Conservation (phyloP, 1,140 invertebrate genomes). For the Pseudomyrmex flavicornis region DNA sequence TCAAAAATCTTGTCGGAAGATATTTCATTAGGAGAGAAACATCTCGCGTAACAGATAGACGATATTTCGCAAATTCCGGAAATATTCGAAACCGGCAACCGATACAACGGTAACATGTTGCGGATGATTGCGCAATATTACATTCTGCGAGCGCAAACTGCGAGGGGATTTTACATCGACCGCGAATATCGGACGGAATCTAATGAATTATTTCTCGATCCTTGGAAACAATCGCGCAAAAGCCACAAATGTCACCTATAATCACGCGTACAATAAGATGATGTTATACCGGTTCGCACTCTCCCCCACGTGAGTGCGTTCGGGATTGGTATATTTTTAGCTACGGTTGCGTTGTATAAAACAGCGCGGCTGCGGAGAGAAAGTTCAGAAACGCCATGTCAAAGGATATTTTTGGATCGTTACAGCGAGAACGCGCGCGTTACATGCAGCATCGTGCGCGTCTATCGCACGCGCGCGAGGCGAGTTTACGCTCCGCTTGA, state of each 20-base stretch:
- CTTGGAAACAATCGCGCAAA: neutral
- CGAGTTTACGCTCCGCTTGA: slow-evolving; percentile 30
- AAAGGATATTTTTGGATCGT: slow-evolving; percentile 53
- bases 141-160: neutral
- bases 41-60: neutral
- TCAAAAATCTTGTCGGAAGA: no score
- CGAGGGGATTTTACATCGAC: neutral
- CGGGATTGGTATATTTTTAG: slow-evolving; percentile 33
- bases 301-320: neutral
- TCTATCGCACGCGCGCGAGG: neutral
- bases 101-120: neutral
- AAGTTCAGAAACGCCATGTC: slow-evolving; percentile 54
- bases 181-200: neutral
- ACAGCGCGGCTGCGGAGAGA: slow-evolving; percentile 20
- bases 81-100: neutral
- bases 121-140: slow-evolving; percentile 49
- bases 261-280: neutral
- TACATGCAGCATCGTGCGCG: neutral
- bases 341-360: slow-evolving; percentile 36
- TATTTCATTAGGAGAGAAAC: no score
- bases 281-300: neutral
- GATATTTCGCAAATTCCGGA: neutral
- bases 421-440: slow-evolving; percentile 17
- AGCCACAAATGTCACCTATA: neutral
- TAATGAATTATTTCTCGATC: slow-evolving; percentile 24